These are phyloP conservation scores for Crotalus viridis DNA, from an alignment of 2,113 vertebrate genomes.

Conservation along the genomic window DNA sequence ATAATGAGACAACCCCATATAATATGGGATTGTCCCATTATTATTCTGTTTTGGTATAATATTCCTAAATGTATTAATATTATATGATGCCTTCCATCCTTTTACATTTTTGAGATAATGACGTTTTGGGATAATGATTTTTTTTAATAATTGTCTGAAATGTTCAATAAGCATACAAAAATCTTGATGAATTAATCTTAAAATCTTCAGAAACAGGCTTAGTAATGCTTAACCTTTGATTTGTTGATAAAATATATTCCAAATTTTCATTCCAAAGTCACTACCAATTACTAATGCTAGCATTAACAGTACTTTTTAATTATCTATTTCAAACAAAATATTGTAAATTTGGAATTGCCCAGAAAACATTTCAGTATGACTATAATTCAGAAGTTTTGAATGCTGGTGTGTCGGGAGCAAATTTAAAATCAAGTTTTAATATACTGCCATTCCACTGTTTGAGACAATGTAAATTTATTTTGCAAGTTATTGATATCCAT, in stretches of 20 bases:
- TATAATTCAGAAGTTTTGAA: not conserved
- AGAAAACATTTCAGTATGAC: not conserved
- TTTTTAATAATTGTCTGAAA: not conserved
- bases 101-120: not conserved
- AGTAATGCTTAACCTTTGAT: not conserved
- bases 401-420: not conserved
- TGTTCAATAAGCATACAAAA: not conserved
- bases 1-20: not conserved
- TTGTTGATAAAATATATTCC: not conserved
- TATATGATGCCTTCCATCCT: not conserved
- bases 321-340: not conserved
- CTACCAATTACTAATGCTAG: not conserved
- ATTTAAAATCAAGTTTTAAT: not conserved
- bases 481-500: not conserved
- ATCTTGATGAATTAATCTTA: not conserved
- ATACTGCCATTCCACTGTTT: not conserved
- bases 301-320: not conserved
- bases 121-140: not conserved
- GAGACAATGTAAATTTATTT: not conserved
- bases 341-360: not conserved
- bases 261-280: not conserved
- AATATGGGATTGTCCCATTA: not conserved
- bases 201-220: not conserved
- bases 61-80: not conserved
- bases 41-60: not conserved